Evolutionary conservation across 2,113 vertebrate genomes (phyloP).

Genomic region (Thunnus thynnus): DNA sequence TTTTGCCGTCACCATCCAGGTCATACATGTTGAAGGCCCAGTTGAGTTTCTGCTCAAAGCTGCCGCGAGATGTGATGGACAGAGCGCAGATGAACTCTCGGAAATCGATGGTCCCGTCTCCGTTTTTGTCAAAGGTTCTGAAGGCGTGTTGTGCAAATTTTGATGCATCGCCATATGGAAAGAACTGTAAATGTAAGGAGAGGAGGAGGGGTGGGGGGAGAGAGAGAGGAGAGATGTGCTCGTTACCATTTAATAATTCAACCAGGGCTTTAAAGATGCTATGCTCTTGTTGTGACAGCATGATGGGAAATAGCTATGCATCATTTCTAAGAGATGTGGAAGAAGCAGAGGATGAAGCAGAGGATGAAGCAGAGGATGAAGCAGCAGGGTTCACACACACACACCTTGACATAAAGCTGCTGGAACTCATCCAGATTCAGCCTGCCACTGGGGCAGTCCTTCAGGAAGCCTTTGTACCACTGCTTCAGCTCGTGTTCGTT

Average conservation of each 20-base stretch:
- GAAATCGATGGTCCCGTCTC: slow-evolving; percentile 99
- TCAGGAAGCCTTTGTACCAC: slow-evolving; percentile 89
- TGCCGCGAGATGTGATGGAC: slow-evolving; percentile 98
- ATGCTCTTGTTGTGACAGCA: slow-evolving; percentile 69
- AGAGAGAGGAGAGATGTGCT: slow-evolving; percentile 17
- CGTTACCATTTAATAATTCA: slow-evolving; percentile 18
- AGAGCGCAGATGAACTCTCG: slow-evolving; percentile 99
- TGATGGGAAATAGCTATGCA: neutral
- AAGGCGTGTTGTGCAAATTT: slow-evolving; percentile 99
- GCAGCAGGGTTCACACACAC: slow-evolving; percentile 26
- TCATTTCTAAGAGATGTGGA: slow-evolving; percentile 1
- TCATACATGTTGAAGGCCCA: slow-evolving; percentile 99
- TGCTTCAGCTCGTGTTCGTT: slow-evolving; percentile 89
- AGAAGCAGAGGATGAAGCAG: neutral
- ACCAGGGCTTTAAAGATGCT: slow-evolving; percentile 72
- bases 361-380: neutral
- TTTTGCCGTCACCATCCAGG: slow-evolving; percentile 98
- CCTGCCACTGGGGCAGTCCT: slow-evolving; percentile 86
- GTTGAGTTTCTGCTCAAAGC: slow-evolving; percentile 99
- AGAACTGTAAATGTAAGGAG: slow-evolving; percentile 88
- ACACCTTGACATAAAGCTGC: slow-evolving; percentile 87
- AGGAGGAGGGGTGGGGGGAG: too few relatives aligned
- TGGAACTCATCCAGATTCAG: slow-evolving; percentile 89
- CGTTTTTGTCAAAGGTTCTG: slow-evolving; percentile 99
- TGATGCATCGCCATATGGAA: slow-evolving; percentile 97